These are phyloP conservation scores for Crotalus helleri DNA, from an alignment of 2,113 vertebrate species.

Conservation along the genomic window DNA sequence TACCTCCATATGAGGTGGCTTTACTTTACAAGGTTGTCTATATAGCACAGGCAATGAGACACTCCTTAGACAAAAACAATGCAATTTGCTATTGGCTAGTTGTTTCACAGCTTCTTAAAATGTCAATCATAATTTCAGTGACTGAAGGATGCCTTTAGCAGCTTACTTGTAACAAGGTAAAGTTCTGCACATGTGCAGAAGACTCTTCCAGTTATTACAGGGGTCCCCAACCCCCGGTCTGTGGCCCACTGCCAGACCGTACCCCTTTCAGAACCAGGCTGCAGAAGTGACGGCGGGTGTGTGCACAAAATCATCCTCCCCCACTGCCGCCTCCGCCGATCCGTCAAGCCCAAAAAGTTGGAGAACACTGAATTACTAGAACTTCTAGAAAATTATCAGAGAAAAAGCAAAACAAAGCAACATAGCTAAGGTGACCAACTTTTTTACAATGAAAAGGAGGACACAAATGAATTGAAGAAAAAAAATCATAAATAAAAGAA, in stretches of 20 bases:
- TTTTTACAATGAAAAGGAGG: no score
- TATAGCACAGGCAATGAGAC: neutral
- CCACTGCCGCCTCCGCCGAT: neutral
- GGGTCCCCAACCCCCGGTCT: neutral
- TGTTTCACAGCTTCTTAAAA: neutral
- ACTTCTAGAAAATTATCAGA: neutral
- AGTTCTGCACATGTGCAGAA: neutral
- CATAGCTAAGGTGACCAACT: neutral
- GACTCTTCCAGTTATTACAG: neutral
- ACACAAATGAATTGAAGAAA: no score
- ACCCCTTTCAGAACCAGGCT: neutral
- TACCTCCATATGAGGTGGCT: neutral
- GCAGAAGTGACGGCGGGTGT: neutral
- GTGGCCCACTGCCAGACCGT: neutral
- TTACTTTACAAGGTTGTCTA: neutral
- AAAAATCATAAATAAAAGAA: no score
- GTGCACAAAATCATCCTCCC: neutral
- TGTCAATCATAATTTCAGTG: neutral
- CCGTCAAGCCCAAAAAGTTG: neutral
- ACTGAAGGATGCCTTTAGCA: neutral
- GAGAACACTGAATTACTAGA: neutral
- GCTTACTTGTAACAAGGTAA: neutral
- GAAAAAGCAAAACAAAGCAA: neutral
- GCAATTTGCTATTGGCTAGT: neutral
- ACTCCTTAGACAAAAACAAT: neutral